phyloP scores from a whole-genome alignment of 2,797 vertebrate genomes.

The Pelochelys cantorii region DNA sequence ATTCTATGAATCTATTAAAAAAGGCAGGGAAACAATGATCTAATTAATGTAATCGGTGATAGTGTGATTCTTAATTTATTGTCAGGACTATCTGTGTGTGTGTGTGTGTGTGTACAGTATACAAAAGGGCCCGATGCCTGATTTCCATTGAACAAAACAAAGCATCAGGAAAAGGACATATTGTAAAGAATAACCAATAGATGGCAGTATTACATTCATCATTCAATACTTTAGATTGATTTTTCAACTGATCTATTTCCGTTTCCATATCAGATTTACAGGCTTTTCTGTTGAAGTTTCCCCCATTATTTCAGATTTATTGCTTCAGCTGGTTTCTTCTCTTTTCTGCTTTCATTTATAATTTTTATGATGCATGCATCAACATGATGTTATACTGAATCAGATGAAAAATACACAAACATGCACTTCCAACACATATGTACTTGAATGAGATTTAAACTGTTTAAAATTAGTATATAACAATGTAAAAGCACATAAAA shows the following conservation, averaged over 20 bases:
- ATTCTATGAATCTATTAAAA: neutral
- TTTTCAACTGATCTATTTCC: slow-evolving; percentile 8
- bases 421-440: neutral
- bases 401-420: neutral
- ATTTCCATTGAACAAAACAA: neutral
- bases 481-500: neutral
- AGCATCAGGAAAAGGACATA: neutral
- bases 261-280: slow-evolving; percentile 43
- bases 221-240: neutral
- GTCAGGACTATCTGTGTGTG: neutral
- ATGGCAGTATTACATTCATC: slow-evolving; percentile 72
- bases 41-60: neutral
- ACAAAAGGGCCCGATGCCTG: neutral
- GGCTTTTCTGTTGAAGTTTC: slow-evolving; percentile 44
- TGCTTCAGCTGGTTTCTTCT: neutral
- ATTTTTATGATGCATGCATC: neutral
- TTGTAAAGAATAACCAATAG: slow-evolving; percentile 66
- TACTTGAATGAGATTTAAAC: neutral
- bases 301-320: neutral
- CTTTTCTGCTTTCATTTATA: slow-evolving; percentile 37
- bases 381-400: neutral
- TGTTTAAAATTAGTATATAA: neutral
- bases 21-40: neutral
- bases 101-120: rapidly evolving
- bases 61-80: neutral